phyloP scores from a whole-genome alignment of 2,888 invertebrate genomes.

The Digitonthophagus gazella region DNA sequence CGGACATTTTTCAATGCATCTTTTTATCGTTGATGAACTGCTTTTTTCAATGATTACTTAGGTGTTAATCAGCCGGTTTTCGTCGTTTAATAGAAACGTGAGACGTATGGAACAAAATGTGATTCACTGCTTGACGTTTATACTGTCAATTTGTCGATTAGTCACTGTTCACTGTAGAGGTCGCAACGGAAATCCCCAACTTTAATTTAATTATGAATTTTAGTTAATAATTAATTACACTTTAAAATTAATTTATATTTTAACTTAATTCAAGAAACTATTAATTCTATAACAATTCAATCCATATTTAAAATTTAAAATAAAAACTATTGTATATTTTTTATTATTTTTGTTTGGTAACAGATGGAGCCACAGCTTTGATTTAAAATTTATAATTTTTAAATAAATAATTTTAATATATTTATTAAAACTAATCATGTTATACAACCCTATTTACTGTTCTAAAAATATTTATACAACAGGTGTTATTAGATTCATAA shows the following conservation, averaged over 20 bases:
- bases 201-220: no score
- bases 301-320: no score
- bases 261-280: no score
- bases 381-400: no score
- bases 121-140: not conserved
- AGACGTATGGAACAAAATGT: not conserved
- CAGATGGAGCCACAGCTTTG: not conserved
- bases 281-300: no score
- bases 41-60: not conserved
- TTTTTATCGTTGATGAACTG: constrained; percentile 6
- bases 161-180: not conserved
- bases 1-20: constrained; percentile 20
- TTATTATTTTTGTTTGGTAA: not conserved
- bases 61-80: not conserved
- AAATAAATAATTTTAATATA: not conserved
- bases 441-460: no score
- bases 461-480: no score
- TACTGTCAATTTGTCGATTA: not conserved
- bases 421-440: no score
- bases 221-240: no score
- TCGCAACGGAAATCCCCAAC: no score
- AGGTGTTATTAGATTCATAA: no score
- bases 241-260: no score
- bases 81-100: not conserved
- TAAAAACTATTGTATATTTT: not conserved